phyloP scores from a whole-genome alignment of 2,888 invertebrate species.

The Cyclophora albipunctata region DNA sequence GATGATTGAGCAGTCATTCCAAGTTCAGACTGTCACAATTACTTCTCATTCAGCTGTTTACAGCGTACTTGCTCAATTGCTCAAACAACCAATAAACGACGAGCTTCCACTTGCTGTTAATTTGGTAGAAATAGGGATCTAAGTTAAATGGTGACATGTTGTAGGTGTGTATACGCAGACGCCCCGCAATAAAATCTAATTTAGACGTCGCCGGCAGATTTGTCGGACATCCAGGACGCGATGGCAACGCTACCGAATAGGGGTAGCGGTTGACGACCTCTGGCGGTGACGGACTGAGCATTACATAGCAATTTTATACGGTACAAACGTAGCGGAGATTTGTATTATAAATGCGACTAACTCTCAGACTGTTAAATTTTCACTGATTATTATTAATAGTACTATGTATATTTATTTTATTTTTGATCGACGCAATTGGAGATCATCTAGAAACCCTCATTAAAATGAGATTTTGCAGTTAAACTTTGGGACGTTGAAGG shows the following conservation, averaged over 20 bases:
- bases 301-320: too few relatives aligned
- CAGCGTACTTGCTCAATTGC: conserved; percentile 55
- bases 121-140: conserved; percentile 19
- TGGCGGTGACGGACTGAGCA: background rate
- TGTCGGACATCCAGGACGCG: conserved; percentile 52
- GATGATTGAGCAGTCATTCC: conserved; percentile 34
- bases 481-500: too few relatives aligned
- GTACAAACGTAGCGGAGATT: too few relatives aligned
- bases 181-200: conserved; percentile 74
- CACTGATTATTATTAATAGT: too few relatives aligned
- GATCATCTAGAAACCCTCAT: too few relatives aligned
- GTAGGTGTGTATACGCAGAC: conserved; percentile 53
- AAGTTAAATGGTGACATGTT: conserved; percentile 36
- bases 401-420: too few relatives aligned
- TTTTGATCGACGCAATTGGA: too few relatives aligned
- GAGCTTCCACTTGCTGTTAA: conserved; percentile 26
- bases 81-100: conserved; percentile 33
- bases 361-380: too few relatives aligned
- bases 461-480: too few relatives aligned
- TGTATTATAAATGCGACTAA: too few relatives aligned
- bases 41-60: conserved; percentile 55
- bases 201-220: conserved; percentile 70
- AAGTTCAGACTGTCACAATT: conserved; percentile 53
- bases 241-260: conserved; percentile 34
- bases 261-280: conserved; percentile 69